Base-by-base conservation (phyloP, 1,140 invertebrate genomes). In the Zaprionus kolodkinae region DNA sequence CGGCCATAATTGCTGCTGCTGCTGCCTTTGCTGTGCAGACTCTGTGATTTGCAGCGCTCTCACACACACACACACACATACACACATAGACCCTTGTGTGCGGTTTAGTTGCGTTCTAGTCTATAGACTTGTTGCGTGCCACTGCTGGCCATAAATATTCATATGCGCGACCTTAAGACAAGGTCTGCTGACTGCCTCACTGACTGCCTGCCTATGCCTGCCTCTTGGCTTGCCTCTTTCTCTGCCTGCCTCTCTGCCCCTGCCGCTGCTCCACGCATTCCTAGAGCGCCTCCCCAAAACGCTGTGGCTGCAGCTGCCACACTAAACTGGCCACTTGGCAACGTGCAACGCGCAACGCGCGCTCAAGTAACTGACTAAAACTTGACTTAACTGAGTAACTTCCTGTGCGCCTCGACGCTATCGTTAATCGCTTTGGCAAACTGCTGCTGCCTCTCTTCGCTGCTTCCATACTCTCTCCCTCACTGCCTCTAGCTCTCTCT, bases 121-220 rank as follows among this genome's bases (percentile, higher is more conserved):
- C 63, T 21, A 66, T 56, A 56, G 52, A 30, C 62, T 64, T 45
- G n/a, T 59, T 38, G 56, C 35, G 33, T 30, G 56, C 13, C 59
- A 38, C 45, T 63, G 72, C 66, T 62, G 52, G 40, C 59, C 52
- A 74, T 74, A 70, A 74, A 74, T 74, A 74, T 74, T 74, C 72
- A 74, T 74, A 74, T 30, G 30, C 52, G 72, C 66, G 72, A 74
- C 72, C 72, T 74, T 74, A 74, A 62, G 72, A 74, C 72, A 74
- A 74, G 72, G 66, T 74, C 72, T 70, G 25, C 15, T 69, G 72
- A 21, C 21, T 21, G 21, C 21, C 21, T 21, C 21, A 21, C 21
- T 21, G 21, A 21, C 21, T 21, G 21, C 21, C 21, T 43, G 17
- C 66, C 35, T 21, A 21, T 21, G 21, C 21, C 27, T 30, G 27